Percentiles rank a stretch among this genome's conserved stretches.
These are phyloP conservation scores for Styela clava DNA, from an alignment of 23 tunicate genomes.

Conservation along the genomic window DNA sequence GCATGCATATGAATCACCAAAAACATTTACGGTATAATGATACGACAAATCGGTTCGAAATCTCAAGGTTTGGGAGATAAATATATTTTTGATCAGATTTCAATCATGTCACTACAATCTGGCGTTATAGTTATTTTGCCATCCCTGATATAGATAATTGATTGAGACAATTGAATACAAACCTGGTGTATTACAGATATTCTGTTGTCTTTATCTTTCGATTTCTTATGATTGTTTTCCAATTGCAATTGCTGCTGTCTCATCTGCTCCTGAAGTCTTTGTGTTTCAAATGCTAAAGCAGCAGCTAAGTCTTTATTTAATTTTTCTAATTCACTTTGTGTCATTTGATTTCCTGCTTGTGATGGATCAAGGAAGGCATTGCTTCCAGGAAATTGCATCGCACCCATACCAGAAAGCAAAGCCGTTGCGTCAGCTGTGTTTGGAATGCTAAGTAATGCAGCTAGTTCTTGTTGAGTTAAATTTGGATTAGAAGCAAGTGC, in stretches of 20 bases:
- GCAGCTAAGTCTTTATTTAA: conserved; percentile 15
- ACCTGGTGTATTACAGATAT: conserved; percentile 52
- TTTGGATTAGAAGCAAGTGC: conserved; percentile 26
- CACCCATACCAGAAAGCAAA: conserved; percentile 3
- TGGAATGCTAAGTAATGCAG: conserved; percentile 17
- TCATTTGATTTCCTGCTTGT: too few species aligned
- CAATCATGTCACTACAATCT: too few species aligned
- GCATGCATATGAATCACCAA: too few species aligned
- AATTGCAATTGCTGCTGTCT: background rate
- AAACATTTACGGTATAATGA: too few species aligned
- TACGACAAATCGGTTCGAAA: too few species aligned
- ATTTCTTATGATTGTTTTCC: background rate
- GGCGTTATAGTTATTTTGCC: too few species aligned
- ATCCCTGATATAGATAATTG: too few species aligned
- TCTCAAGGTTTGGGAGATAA: too few species aligned
- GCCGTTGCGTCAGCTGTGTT: background rate
- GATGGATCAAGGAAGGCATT: background rate
- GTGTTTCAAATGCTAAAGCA: background rate
- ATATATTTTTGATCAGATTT: too few species aligned
- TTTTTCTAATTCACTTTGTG: background rate
- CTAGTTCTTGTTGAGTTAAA: conserved; percentile 20
- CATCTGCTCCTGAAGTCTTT: conserved; percentile 17
- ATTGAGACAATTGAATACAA: too few species aligned
- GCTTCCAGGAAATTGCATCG: background rate
- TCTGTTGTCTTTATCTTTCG: conserved; percentile 1